These are phyloP conservation scores for Poeciliopsis paucimaculata DNA, from an alignment of 2,797 vertebrate genomes.

Conservation along the genomic window DNA sequence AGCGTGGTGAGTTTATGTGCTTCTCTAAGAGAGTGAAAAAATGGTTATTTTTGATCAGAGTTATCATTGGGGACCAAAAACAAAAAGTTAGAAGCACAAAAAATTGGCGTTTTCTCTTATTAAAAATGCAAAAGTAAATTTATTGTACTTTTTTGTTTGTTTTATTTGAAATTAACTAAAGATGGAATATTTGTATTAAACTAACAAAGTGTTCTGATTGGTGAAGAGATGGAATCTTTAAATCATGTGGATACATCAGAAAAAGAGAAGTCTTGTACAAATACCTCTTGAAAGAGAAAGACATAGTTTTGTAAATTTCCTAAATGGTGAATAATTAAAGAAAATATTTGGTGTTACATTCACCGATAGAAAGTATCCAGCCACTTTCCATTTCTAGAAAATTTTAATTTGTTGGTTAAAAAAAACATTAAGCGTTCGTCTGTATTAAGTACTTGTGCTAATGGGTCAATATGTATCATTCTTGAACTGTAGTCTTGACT, in stretches of 20 bases:
- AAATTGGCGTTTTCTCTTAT: no score
- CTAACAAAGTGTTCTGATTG: not conserved
- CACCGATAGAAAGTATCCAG: not conserved
- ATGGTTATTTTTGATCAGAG: not conserved
- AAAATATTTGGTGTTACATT: not conserved
- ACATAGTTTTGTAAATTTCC: not conserved
- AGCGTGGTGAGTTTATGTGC: slow-evolving; percentile 84
- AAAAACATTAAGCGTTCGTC: not conserved
- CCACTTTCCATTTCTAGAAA: not conserved
- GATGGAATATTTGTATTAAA: not conserved
- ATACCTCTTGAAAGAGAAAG: not conserved
- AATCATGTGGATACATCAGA: not conserved
- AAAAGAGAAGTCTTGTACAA: not conserved
- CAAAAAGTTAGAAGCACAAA: no score
- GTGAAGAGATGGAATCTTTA: not conserved
- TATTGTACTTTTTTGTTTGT: not conserved
- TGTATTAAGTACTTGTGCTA: not conserved
- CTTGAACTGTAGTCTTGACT: not conserved
- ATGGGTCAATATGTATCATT: not conserved
- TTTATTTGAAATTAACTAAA: not conserved
- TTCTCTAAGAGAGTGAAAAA: not conserved
- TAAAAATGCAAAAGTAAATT: not conserved
- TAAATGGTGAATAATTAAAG: not conserved
- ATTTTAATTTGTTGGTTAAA: not conserved
- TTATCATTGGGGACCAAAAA: no score